Evolutionary conservation across 1,140 invertebrate genomes (phyloP), one percentile per base, ranked within the genome.

Genomic region (Eupristina koningsbergeri): DNA sequence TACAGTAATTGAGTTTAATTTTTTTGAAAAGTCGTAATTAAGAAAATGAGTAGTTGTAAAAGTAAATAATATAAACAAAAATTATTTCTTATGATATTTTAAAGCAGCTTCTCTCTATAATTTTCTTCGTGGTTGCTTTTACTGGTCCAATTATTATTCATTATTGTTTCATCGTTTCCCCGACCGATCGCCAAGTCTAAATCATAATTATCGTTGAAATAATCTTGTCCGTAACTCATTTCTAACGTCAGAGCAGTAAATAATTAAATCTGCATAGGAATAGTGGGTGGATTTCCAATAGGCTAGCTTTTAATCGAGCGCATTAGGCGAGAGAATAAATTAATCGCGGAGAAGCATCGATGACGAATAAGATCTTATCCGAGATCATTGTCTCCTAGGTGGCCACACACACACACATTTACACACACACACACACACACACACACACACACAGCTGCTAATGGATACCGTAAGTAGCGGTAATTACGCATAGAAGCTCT

Each of bases 401-500:
- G 47, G 8, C 6, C 41, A 7, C 41, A 7, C 41, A 45, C 41
- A 45, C 41, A 45, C 41, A 45, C 6, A 19, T 53, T 53, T 7
- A 19, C 19, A 7, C 58, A 7, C 3, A 17, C n/a, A n/a, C n/a
- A n/a, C n/a, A n/a, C n/a, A n/a, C n/a, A n/a, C n/a, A n/a, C n/a
- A n/a, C n/a, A n/a, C n/a, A n/a, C 29, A 22, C 7, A 26, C 11
- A 47, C 19, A 1, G 29, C 15, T n/a, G 61, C 15, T n/a, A 41
- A 31, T 3, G 8, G 78, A 26, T 13, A 31, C 79, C 47, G 58
- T 45, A 58, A 47, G 47, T 0, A 34, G 47, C 19, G 6, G 26
- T 17, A 47, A 81, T 71, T 81, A 81, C 73, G 63, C 39, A 22
- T 41, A 34, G 58, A n/a, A n/a, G 9, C 31, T 29, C 64, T 47